A percentile compares a stretch with the other conserved stretches of the same genome.
phyloP scores from a whole-genome alignment of 92 coral and sea anemone species.

The Blastomussa wellsi region DNA sequence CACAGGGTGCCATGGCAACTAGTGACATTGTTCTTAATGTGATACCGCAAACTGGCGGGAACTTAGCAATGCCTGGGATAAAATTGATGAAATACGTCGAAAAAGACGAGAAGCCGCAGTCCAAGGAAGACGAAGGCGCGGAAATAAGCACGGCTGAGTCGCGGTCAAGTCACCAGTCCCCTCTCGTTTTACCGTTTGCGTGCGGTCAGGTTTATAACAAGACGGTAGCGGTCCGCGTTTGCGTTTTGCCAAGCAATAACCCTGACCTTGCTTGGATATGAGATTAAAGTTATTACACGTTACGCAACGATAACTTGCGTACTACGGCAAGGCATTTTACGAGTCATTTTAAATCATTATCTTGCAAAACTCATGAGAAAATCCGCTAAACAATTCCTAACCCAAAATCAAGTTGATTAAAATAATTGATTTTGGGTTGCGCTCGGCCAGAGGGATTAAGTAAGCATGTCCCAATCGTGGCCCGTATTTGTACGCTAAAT shows the following conservation, averaged over 20 bases:
- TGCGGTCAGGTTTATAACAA: slow-evolving; percentile 86
- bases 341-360: background rate
- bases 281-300: background rate
- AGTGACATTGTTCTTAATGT: slow-evolving; percentile 69
- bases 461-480: background rate
- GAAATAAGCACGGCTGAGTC: slow-evolving; percentile 8
- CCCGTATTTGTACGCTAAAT: background rate
- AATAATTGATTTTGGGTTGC: background rate
- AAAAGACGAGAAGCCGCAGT: slow-evolving; percentile 40
- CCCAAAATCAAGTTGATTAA: background rate
- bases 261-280: slow-evolving; percentile 36
- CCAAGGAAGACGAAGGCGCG: slow-evolving; percentile 34
- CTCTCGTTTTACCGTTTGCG: slow-evolving; percentile 67
- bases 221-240: slow-evolving; percentile 73
- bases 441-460: background rate
- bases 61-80: slow-evolving; percentile 73
- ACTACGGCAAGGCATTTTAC: background rate
- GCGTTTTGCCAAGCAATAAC: slow-evolving; percentile 86
- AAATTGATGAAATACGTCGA: slow-evolving; percentile 71
- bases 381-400: background rate
- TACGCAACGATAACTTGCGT: background rate
- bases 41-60: slow-evolving; percentile 85
- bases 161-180: slow-evolving; percentile 34
- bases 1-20: slow-evolving; percentile 82
- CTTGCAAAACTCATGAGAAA: background rate